phyloP scores from a whole-genome alignment of 1,140 invertebrate species.

The Antheraea pernyi region DNA sequence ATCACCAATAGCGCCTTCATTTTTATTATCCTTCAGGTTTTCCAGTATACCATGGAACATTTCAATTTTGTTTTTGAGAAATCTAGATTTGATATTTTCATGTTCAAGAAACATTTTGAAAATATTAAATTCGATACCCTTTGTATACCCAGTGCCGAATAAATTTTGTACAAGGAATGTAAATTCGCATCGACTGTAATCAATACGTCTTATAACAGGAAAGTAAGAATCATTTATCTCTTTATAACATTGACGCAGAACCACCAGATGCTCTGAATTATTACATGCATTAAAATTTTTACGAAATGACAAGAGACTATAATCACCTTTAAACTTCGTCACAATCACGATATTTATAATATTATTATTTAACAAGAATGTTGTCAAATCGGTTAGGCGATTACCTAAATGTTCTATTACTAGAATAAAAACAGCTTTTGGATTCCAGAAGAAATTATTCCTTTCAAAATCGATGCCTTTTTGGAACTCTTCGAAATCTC shows the following conservation, averaged over 20 bases:
- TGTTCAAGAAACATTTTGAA: constrained; percentile 17
- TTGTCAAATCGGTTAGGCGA: background rate
- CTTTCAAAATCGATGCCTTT: constrained; percentile 18
- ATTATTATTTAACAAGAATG: background rate
- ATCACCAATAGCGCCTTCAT: constrained; percentile 29
- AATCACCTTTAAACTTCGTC: background rate
- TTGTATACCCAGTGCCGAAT: background rate
- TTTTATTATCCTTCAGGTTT: constrained; percentile 4
- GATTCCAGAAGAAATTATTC: constrained; percentile 31
- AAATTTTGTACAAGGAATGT: background rate
- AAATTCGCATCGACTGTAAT: background rate
- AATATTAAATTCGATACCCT: constrained; percentile 13
- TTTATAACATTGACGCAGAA: background rate
- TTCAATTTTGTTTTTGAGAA: background rate
- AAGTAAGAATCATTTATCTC: background rate
- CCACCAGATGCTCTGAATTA: background rate
- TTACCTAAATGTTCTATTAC: constrained; percentile 10
- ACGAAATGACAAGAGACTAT: background rate
- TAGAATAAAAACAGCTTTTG: constrained; percentile 29
- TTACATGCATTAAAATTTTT: background rate
- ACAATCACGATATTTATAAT: background rate
- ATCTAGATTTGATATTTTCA: constrained; percentile 7
- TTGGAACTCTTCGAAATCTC: constrained; percentile 18
- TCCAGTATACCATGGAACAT: background rate
- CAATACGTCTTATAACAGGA: background rate